Conservation (phyloP, 2,113 vertebrate genomes). For the Plecotus auritus region DNA sequence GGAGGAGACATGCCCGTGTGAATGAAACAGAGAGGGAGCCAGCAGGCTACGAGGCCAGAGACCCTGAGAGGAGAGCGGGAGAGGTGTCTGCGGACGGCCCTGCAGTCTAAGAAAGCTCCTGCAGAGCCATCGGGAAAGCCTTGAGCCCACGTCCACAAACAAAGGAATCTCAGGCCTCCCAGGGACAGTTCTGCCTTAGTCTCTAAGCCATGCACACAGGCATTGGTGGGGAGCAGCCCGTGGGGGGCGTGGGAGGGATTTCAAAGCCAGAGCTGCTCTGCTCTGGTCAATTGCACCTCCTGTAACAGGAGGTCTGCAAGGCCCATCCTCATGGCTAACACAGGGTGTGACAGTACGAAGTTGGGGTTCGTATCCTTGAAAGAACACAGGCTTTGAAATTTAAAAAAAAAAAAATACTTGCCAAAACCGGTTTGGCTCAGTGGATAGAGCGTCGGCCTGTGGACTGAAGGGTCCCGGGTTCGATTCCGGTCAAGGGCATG, state of each 20-base stretch:
- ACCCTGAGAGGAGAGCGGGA: neutral
- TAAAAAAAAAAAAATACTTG: too few species aligned
- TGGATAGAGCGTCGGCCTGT: too few species aligned
- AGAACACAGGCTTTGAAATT: neutral
- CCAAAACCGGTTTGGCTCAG: too few species aligned
- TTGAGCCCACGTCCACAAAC: neutral
- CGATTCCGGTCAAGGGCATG: too few species aligned
- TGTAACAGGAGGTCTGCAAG: neutral
- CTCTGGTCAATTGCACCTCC: neutral
- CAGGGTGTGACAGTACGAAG: neutral
- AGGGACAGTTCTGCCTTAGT: neutral
- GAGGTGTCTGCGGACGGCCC: rapidly evolving
- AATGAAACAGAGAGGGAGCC: neutral
- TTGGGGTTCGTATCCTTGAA: neutral
- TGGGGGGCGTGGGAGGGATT: too few species aligned
- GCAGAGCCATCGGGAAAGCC: neutral
- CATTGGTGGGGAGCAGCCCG: rapidly evolving
- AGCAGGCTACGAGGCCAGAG: neutral
- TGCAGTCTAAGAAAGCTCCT: neutral
- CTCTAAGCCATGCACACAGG: neutral
- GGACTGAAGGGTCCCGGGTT: too few species aligned
- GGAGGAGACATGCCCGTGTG: neutral
- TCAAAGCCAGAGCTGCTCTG: neutral
- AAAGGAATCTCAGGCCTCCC: neutral
- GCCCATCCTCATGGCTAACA: neutral